A percentile compares a stretch with the other conserved stretches of the same genome.
Conservation (phyloP, 1,140 invertebrate genomes). For the Myzus persicae region DNA sequence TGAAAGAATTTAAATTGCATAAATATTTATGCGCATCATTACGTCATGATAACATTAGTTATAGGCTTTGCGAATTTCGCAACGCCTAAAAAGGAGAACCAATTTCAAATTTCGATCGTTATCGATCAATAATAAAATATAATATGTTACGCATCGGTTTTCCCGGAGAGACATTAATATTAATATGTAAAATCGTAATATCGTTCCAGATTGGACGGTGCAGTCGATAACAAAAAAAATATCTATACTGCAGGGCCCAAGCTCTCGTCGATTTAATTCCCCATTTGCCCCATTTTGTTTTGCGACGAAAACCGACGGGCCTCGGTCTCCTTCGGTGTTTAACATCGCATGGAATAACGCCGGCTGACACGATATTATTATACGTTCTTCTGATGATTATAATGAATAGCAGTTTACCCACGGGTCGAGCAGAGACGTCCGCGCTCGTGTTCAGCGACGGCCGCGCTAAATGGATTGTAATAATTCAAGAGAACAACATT, state of each 20-base stretch:
- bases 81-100: not conserved
- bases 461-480: conserved; percentile 31
- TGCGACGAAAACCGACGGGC: not conserved
- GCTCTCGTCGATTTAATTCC: not conserved
- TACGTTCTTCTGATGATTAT: conserved; percentile 2
- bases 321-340: not conserved
- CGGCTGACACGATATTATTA: not conserved
- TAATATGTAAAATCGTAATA: not conserved
- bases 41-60: not conserved
- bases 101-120: not conserved
- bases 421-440: not conserved
- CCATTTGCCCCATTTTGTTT: not conserved
- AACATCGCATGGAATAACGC: not conserved
- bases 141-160: not conserved
- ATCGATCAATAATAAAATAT: not conserved
- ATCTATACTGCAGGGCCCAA: not conserved
- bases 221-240: not conserved
- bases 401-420: not conserved
- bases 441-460: not conserved
- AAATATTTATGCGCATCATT: not conserved
- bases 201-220: not conserved
- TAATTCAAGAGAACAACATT: conserved; percentile 25
- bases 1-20: not conserved
- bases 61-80: not conserved
- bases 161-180: not conserved